Evolutionary conservation across 2,888 invertebrate species (phyloP).

Genomic region (Tinea semifulvella): DNA sequence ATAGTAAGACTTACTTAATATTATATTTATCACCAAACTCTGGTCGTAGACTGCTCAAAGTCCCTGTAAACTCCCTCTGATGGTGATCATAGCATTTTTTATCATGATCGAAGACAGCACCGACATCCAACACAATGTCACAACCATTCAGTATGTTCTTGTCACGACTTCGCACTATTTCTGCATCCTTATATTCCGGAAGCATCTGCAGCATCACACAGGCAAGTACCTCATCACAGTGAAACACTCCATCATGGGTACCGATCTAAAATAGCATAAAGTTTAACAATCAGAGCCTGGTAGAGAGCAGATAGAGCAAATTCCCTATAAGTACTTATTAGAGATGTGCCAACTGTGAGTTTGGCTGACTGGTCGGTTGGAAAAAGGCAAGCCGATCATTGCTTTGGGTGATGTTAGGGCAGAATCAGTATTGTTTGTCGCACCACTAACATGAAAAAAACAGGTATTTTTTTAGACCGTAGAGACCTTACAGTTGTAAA

Average conservation of each 20-base stretch:
- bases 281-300: neutral
- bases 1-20: conserved; percentile 52
- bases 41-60: conserved; percentile 71
- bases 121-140: conserved; percentile 96
- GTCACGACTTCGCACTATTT: conserved; percentile 77
- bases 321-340: no score
- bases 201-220: conserved; percentile 88
- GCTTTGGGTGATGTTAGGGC: no score
- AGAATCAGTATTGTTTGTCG: no score
- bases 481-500: no score
- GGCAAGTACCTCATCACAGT: conserved; percentile 95
- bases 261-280: conserved; percentile 60
- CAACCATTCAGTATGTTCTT: conserved; percentile 74
- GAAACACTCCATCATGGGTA: conserved; percentile 86
- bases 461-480: no score
- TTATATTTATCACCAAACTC: conserved; percentile 67
- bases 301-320: no score
- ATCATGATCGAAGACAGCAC: conserved; percentile 81
- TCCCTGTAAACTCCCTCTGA: conserved; percentile 79
- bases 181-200: conserved; percentile 81
- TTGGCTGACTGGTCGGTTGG: no score
- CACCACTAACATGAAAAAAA: no score
- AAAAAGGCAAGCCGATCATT: no score
- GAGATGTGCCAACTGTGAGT: no score
- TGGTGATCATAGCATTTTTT: conserved; percentile 92